Evolutionary conservation across 2,888 invertebrate species (phyloP), one percentile per base, ranked within the genome.

Genomic region (Drosophila multiciliata): DNA sequence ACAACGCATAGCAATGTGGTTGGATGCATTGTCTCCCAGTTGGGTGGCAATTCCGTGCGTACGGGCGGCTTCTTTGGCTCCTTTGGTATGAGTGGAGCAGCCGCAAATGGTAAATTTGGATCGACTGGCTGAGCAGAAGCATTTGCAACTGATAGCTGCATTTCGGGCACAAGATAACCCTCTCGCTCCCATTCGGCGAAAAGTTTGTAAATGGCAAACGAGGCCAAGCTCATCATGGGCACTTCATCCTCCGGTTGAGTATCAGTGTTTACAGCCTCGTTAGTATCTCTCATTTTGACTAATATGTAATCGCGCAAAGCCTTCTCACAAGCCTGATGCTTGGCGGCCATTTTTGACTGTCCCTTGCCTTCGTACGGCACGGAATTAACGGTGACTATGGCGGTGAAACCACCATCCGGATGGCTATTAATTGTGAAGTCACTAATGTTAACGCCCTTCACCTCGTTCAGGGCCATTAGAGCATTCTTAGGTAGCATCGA

Each of bases 391-490:
- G 94, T 85, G n/a, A 94, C 94, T 83, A 93, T 86, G 6, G 94
- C 93, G 57, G 93, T 94, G 91, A 94, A 95, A 1, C 93, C 93
- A 9, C 92, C 92, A 60, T 89, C 90, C 11, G 78, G 71, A 68
- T 90, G 90, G 49, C 75, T 85, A 42, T 85, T 90, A 1, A 92
- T 90, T 5, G 80, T 82, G 23, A 92, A 93, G 48, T 93, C 93
- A 12, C 92, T 90, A 6, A 93, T 90, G 32, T 83, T 83, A 35
- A 92, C 88, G 15, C 92, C 92, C 70, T 92, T 94, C 90, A 98
- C 95, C 93, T 98, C 98, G 92, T 98, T 97, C 61, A 98, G 94
- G 71, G 97, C 96, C 96, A 97, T 97, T 55, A 97, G 94, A 17
- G 97, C 97, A 91, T 97, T 97, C 93, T 97, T 97, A 50, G 97